Percentiles rank a stretch among this genome's conserved stretches.
phyloP scores from a whole-genome alignment of 2,113 vertebrate species.

The Cyprinodon variegatus region DNA sequence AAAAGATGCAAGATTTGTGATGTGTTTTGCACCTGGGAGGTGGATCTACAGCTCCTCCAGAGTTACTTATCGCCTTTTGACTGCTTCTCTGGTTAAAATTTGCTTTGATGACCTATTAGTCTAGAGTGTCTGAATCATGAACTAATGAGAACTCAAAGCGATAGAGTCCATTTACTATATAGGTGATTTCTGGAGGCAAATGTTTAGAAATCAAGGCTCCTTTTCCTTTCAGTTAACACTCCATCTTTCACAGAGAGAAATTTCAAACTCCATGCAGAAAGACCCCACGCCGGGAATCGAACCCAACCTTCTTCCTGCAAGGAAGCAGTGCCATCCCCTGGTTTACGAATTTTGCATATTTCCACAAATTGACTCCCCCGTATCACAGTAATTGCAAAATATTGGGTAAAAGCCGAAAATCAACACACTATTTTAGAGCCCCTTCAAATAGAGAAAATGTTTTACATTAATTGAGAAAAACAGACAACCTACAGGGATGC shows the following conservation, averaged over 20 bases:
- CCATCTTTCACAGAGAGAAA: not conserved
- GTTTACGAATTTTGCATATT: too few species aligned
- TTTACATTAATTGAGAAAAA: not conserved
- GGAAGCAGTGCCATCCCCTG: too few species aligned
- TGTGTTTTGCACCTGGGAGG: not conserved
- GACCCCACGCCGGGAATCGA: too few species aligned
- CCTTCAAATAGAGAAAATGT: not conserved
- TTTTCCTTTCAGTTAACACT: not conserved
- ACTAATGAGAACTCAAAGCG: too few species aligned
- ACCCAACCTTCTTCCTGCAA: too few species aligned
- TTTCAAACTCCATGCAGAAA: too few species aligned
- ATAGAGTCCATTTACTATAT: not conserved
- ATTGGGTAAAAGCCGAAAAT: too few species aligned
- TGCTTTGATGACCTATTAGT: not conserved
- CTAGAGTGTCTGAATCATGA: not conserved
- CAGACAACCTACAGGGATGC: not conserved
- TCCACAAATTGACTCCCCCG: not conserved
- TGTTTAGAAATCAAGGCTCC: not conserved
- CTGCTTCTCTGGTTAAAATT: not conserved
- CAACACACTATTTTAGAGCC: not conserved
- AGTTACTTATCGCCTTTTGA: not conserved
- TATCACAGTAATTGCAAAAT: not conserved
- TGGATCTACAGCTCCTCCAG: not conserved
- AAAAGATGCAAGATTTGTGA: not conserved
- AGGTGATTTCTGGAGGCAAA: not conserved